Conservation (phyloP, 2,888 invertebrate genomes). For the Melipona beecheii region DNA sequence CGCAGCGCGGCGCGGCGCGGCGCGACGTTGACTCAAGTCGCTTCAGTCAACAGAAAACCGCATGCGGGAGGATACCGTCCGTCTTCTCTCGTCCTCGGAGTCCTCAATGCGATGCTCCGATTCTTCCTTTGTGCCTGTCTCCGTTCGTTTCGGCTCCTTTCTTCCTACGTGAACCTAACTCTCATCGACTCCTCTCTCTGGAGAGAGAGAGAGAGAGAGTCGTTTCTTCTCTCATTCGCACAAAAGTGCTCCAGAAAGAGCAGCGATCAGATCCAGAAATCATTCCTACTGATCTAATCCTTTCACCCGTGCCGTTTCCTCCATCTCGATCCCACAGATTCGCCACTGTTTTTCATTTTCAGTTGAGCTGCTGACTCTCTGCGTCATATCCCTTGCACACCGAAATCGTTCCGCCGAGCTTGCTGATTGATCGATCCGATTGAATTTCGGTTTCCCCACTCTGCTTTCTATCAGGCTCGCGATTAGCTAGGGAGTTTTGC, state of each 20-base stretch:
- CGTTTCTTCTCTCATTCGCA: background rate
- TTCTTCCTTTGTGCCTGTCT: conserved; percentile 54
- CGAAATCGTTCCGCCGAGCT: conserved; percentile 4
- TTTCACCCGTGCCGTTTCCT: no score
- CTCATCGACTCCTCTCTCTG: no score
- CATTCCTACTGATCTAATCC: background rate
- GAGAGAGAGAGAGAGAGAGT: no score
- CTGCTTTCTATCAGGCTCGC: background rate
- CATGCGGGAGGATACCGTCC: conserved; percentile 65
- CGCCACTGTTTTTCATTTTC: background rate
- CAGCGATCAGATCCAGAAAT: conserved; percentile 5
- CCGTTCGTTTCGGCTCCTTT: conserved; percentile 28
- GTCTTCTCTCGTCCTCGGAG: conserved; percentile 31
- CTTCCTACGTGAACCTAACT: conserved; percentile 4
- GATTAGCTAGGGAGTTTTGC: background rate
- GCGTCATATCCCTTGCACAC: background rate
- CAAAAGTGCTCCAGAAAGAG: background rate
- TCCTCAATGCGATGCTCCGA: conserved; percentile 47
- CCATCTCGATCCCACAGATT: conserved; percentile 20
- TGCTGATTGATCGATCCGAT: conserved; percentile 3
- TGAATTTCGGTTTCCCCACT: background rate
- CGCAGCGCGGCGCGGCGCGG: no score
- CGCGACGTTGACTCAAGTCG: conserved; percentile 70
- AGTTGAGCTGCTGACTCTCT: background rate
- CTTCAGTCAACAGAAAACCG: conserved; percentile 71